A percentile compares a stretch with the other conserved stretches of the same genome.
Conservation (phyloP, 2,888 invertebrate genomes). For the Lydus trimaculatus region DNA sequence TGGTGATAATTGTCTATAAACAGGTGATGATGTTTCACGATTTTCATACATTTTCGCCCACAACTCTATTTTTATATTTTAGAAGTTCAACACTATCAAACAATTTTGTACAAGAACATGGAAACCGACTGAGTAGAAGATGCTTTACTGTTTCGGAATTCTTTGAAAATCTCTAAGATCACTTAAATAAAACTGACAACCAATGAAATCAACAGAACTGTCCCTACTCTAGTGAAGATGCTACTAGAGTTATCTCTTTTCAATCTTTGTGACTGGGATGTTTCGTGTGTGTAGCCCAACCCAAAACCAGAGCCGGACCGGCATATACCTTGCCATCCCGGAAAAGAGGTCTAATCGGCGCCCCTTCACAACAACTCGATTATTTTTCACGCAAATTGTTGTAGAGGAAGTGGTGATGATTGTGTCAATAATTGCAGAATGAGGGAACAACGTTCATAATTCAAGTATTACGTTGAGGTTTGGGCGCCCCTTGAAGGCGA, state of each 20-base stretch:
- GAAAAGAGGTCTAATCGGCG: too few species aligned
- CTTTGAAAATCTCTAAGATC: slow-evolving; percentile 42
- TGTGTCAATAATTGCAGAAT: too few species aligned
- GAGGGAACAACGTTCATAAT: too few species aligned
- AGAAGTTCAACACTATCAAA: not conserved
- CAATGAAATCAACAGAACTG: slow-evolving; percentile 17
- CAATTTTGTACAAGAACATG: slow-evolving; percentile 23
- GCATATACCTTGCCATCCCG: too few species aligned
- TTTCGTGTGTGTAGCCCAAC: not conserved
- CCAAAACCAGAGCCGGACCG: too few species aligned
- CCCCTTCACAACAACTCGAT: too few species aligned
- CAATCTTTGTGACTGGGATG: slow-evolving; percentile 1
- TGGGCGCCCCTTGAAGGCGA: too few species aligned
- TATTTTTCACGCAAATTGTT: too few species aligned
- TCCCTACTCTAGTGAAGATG: slow-evolving; percentile 25
- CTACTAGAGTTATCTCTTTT: slow-evolving; percentile 4
- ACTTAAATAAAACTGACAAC: slow-evolving; percentile 22
- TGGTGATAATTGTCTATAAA: slow-evolving; percentile 49
- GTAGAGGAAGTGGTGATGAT: too few species aligned
- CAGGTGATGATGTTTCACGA: slow-evolving; percentile 52
- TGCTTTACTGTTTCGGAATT: slow-evolving; percentile 40
- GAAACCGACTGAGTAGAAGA: slow-evolving; percentile 24
- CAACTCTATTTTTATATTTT: not conserved
- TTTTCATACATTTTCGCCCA: slow-evolving; percentile 53
- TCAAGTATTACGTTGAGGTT: too few species aligned